These are phyloP conservation scores for Diprion similis DNA, from an alignment of 1,140 invertebrate genomes.

Conservation along the genomic window DNA sequence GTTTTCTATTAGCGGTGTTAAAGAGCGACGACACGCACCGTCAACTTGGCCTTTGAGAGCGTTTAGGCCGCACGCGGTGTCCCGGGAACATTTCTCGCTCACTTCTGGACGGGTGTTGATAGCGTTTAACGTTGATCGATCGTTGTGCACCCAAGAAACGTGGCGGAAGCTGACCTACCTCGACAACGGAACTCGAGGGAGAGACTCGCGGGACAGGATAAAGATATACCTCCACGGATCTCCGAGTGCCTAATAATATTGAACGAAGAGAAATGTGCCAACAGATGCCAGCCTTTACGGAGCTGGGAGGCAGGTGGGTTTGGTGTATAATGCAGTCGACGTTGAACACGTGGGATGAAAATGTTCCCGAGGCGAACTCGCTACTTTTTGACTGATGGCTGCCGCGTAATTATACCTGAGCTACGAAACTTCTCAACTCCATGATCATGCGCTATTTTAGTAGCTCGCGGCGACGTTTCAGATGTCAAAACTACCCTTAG, in stretches of 20 bases:
- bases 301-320: conserved; percentile 15
- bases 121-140: conserved; percentile 13
- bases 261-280: conserved; percentile 26
- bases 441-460: neutral
- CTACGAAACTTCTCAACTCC: neutral
- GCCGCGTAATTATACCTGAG: neutral
- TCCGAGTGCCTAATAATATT: conserved; percentile 32
- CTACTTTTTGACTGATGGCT: conserved; percentile 12
- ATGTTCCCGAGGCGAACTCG: neutral
- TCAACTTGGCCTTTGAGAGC: conserved; percentile 6
- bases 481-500: too few relatives aligned
- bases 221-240: conserved; percentile 21
- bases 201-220: conserved; percentile 13
- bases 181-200: neutral
- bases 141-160: conserved; percentile 11
- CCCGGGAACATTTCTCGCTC: neutral
- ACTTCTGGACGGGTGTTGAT: neutral
- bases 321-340: neutral
- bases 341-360: conserved; percentile 19
- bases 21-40: neutral
- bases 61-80: neutral
- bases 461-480: too few relatives aligned
- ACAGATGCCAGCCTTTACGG: conserved; percentile 19
- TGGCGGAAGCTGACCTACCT: conserved; percentile 8
- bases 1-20: neutral